Evolutionary conservation across 2,888 invertebrate species (phyloP), one percentile per base, ranked within the genome.

Genomic region (Ochropacha duplaris): DNA sequence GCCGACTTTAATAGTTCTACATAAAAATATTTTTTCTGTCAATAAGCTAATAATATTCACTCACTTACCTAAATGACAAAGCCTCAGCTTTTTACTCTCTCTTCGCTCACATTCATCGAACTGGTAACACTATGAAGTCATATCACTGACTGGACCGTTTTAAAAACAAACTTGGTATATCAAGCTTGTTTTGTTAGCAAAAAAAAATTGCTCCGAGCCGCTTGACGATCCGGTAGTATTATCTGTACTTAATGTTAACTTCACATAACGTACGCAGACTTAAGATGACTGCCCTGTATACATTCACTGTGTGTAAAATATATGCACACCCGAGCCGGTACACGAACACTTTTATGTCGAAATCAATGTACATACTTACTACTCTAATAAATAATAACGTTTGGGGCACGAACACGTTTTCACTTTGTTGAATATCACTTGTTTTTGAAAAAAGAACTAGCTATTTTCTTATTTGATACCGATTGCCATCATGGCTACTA

Each of bases 251-350:
- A 36, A n/a, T 9, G 8, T 44, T 31, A 52, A 51, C 57, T 50
- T 26, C 49, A 28, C 44, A 44, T 44, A 44, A 24, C 55, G 55
- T 54, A 24, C 55, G 55, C 51, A 39, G 56, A 36, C 50, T 57
- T 36, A 54, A 52, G 56, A 36, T 49, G 31, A 59, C 56, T 59
- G 64, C 57, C 49, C 54, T 50, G 50, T 50, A 52, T 50, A 52
- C 57, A 51, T 57, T 28, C 34, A 52, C 36, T 28, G 49, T 34
- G 54, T 54, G 14, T 16, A 55, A 44, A 44, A 44, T 44, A 44
- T 44, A 44, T n/a, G 19, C 19, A 19, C 44, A 19, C 0, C 9
- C 19, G 19, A 36, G 5, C 36, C 36, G 36, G 36, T 36, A 44
- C 44, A 19, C 44, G 2, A 5, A 19, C 9, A 44, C n/a, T 6